A percentile compares a stretch with the other conserved stretches of the same genome.
Conservation (phyloP, 2,113 vertebrate genomes). For the Lampris incognitus region DNA sequence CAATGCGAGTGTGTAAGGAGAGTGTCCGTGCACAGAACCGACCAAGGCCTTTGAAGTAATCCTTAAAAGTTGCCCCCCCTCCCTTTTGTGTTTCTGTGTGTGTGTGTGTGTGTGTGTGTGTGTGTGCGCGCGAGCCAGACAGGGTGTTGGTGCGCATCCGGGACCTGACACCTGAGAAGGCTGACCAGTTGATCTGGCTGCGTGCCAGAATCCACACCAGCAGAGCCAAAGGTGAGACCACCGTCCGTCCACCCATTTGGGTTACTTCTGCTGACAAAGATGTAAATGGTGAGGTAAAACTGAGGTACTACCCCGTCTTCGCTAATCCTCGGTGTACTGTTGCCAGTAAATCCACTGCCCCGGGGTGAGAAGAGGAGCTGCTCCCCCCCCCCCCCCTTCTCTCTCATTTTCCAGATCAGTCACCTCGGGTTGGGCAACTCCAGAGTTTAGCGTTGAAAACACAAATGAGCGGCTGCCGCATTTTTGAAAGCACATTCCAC, state of each 20-base stretch:
- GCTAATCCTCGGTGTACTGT: constrained; percentile 34
- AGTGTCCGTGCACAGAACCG: constrained; percentile 19
- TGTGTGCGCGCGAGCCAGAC: constrained; percentile 80
- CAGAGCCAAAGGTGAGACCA: constrained; percentile 95
- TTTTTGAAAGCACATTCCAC: constrained; percentile 6
- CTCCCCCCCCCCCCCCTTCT: too few relatives aligned
- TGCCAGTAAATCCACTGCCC: constrained; percentile 38
- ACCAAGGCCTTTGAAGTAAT: constrained; percentile 58
- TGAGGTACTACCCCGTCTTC: constrained; percentile 19
- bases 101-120: constrained; percentile 25
- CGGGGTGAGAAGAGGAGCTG: constrained; percentile 10
- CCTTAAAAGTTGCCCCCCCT: not conserved
- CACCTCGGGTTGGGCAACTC: not conserved
- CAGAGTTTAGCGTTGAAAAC: not conserved
- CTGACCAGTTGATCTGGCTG: constrained; percentile 93
- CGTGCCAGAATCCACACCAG: constrained; percentile 97
- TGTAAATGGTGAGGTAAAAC: constrained; percentile 5
- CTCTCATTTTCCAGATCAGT: not conserved
- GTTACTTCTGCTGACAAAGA: constrained; percentile 30
- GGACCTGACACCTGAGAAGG: constrained; percentile 88
- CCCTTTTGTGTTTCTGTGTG: not conserved
- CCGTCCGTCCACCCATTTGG: not conserved
- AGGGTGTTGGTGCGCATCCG: constrained; percentile 88
- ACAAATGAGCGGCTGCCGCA: not conserved
- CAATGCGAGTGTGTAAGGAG: constrained; percentile 42